Evolutionary conservation across 2,888 invertebrate species (phyloP), one percentile per base, ranked within the genome.

Genomic region (Scrobipalpa costella): DNA sequence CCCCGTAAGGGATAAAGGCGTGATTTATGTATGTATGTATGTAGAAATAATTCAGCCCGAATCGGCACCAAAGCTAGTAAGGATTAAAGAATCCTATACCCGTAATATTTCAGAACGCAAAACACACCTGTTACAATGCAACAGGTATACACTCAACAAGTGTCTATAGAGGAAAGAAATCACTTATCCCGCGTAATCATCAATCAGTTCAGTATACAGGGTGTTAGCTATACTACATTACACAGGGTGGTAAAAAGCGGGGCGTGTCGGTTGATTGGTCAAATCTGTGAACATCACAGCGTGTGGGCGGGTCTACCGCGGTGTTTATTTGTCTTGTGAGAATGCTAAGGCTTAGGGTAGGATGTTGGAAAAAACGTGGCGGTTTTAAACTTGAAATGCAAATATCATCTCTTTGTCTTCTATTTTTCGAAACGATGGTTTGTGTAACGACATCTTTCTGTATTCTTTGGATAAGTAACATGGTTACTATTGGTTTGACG

Each of bases 281-380:
- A 86, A 90, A 90, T 90, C 87, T 84, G 74, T 27, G 68, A 77
- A 83, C 77, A 86, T 83, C 90, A 89, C 89, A 89, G 73, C 65
- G 65, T 62, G 66, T 63, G 70, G 86, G 84, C 82, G 85, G 76
- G 81, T 61, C 77, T 68, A 27, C 21, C 44, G n/a, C 38, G 33
- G 36, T 80, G 76, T 78, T 79, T 81, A 78, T 81, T 79, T 82
- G 77, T 77, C 71, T 73, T 64, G 66, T 67, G 71, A 64, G 62
- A 59, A 63, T 62, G 67, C 71, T 77, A 66, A 76, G 66, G n/a
- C n/a, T 0, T 27, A 61, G 73, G 21, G 34, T 33, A 52, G 50
- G 40, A 50, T 55, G 40, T 38, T 7, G 17, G n/a, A 6, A 11
- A 7, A 34, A 33, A 55, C 55, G 55, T 33, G 5, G 27, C 27